Conservation (phyloP, 35 echinoderm and acorn worm genomes). For the Acanthaster planci region DNA sequence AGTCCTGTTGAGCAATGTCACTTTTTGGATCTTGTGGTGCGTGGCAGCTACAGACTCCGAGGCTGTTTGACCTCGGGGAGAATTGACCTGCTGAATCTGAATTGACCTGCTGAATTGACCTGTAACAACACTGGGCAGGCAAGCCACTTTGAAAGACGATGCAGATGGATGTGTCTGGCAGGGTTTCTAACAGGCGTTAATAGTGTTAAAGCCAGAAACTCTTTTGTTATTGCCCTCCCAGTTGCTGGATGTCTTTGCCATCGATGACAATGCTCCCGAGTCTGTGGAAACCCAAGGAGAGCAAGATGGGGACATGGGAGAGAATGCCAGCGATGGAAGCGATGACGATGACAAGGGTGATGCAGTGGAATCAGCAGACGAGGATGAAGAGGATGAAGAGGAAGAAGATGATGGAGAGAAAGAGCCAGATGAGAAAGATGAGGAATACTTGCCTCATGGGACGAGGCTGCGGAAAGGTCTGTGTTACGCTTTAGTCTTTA, state of each 20-base stretch:
- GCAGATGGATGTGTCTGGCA: no score
- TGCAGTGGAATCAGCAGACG: neutral
- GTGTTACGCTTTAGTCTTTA: conserved; percentile 28
- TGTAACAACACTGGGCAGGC: no score
- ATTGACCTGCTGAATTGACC: no score
- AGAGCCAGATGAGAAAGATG: neutral
- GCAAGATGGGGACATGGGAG: neutral
- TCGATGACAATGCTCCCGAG: neutral
- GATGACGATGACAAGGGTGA: conserved; percentile 3
- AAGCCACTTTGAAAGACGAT: no score
- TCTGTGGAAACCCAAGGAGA: neutral
- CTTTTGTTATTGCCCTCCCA: neutral
- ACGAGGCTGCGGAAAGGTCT: conserved; percentile 26
- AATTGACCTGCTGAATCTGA: no score
- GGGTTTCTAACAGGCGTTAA: no score
- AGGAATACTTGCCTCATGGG: neutral
- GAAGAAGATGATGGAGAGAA: conserved; percentile 47
- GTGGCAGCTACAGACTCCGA: no score
- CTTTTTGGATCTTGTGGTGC: no score
- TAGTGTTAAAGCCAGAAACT: neutral
- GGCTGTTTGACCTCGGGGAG: no score
- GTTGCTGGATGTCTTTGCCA: conserved; percentile 17
- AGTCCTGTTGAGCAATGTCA: no score
- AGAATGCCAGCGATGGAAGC: conserved; percentile 5
- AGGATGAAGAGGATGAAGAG: conserved; percentile 31